These are phyloP conservation scores for Abramis brama DNA, from an alignment of 2,113 vertebrate genomes.

Conservation along the genomic window DNA sequence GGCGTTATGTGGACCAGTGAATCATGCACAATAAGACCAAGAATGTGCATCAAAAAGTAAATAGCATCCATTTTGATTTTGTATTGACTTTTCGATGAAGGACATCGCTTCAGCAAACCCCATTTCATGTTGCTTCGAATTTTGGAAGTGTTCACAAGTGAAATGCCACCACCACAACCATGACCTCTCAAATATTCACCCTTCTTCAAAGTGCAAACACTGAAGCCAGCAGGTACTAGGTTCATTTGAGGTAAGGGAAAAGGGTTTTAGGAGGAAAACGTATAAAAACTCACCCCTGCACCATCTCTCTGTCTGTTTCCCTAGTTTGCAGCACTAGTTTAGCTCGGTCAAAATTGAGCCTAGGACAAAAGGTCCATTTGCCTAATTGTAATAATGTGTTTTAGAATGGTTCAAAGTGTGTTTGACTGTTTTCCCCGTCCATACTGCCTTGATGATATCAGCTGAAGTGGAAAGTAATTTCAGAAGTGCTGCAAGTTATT, in stretches of 20 bases:
- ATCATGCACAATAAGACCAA: neutral
- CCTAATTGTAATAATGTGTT: neutral
- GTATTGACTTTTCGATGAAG: neutral
- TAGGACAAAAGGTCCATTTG: neutral
- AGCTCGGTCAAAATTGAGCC: neutral
- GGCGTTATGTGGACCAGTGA: neutral
- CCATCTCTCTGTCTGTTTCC: neutral
- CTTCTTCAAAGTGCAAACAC: neutral
- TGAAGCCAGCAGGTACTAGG: neutral
- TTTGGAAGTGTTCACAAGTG: neutral
- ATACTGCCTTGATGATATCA: neutral
- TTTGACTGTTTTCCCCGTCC: neutral
- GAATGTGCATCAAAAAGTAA: slow-evolving; percentile 17
- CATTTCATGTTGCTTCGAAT: neutral
- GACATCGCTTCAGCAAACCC: neutral
- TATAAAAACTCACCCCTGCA: neutral
- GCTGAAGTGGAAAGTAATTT: neutral
- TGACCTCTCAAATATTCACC: neutral
- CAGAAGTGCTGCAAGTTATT: neutral
- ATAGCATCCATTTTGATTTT: neutral
- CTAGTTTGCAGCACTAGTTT: neutral
- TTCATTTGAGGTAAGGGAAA: neutral
- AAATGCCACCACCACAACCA: slow-evolving; percentile 12
- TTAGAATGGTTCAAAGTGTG: neutral
- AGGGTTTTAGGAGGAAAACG: neutral